Conservation (phyloP, 2,113 vertebrate species). For the Scalopus aquaticus region DNA sequence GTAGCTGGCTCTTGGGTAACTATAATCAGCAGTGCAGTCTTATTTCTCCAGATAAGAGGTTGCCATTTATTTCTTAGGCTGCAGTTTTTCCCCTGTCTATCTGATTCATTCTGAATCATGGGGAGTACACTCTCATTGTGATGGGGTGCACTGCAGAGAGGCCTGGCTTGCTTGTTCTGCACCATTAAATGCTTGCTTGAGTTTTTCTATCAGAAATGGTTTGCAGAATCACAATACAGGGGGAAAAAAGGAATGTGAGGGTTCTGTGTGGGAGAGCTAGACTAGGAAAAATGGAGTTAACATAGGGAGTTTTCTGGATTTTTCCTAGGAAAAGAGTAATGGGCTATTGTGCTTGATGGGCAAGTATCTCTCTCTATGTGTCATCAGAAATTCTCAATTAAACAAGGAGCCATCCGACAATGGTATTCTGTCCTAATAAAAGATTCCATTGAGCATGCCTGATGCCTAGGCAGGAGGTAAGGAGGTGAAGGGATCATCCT, state of each 20-base stretch:
- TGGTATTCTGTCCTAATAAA: background rate
- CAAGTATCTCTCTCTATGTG: background rate
- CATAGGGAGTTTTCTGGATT: conserved; percentile 28
- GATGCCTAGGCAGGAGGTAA: rapidly evolving
- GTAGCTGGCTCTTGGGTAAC: conserved; percentile 29
- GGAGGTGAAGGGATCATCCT: background rate
- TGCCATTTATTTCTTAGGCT: conserved; percentile 77
- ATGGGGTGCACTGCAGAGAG: conserved; percentile 77
- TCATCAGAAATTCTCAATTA: background rate
- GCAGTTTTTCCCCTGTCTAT: conserved; percentile 68
- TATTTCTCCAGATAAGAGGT: conserved; percentile 48
- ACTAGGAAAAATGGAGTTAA: conserved; percentile 61
- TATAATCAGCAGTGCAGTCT: conserved; percentile 52
- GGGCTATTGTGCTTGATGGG: background rate
- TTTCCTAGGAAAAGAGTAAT: conserved; percentile 45
- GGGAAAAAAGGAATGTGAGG: conserved; percentile 57
- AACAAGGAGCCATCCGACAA: background rate
- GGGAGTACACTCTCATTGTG: conserved; percentile 76
- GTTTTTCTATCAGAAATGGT: conserved; percentile 81
- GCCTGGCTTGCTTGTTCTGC: conserved; percentile 82
- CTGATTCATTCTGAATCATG: conserved; percentile 87
- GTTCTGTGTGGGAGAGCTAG: conserved; percentile 74
- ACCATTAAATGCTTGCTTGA: conserved; percentile 85
- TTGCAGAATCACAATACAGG: conserved; percentile 76
- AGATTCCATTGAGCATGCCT: background rate